Base-by-base conservation (phyloP, 2,888 invertebrate genomes). In the Rhingia campestris region DNA sequence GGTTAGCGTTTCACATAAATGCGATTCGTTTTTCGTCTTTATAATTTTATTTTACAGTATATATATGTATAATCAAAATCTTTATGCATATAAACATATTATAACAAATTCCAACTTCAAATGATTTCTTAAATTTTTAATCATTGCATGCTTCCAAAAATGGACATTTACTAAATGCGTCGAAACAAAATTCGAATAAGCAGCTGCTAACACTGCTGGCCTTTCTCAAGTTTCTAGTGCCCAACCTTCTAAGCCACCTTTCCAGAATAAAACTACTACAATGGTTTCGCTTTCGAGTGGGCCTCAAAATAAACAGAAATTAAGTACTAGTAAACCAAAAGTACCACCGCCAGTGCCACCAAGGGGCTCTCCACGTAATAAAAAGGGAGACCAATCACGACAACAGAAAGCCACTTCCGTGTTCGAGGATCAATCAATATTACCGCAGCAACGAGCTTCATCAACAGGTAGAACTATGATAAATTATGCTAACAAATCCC, bases 341-440 rank as follows among this genome's bases (percentile, higher is more conserved):
- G 94, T 97, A 47, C 97, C 97, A 49, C 97, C 97, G 69, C 97
- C 97, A 30, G 97, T 97, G 64, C 97, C 97, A 69, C 97, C 97
- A 4, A 93, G 97, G 88, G 96, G 96, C 74, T 95, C 95, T 33
- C 95, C 95, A 51, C 95, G 95, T 90, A 91, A 92, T 76, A 89
- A 88, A 72, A 87, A 87, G 73, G 87, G 79, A 53, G 87, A 87
- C 67, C 75, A 69, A 63, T 72, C 80, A 12, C 86, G 88, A 51
- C 86, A 88, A 72, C 73, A 74, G 22, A 84, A 75, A 63, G 66
- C 61, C 59, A 80, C 80, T 41, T 59, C 84, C 7, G 66, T 75
- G 56, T 84, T 84, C 59, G 87, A 73, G 81, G 88, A 69, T 88
- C 90, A 79, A 88, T 90, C 90, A 88, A 90, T 89, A 89, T 84